phyloP scores from a whole-genome alignment of 2,888 invertebrate species.

The Pycnomerus fuliginosus region DNA sequence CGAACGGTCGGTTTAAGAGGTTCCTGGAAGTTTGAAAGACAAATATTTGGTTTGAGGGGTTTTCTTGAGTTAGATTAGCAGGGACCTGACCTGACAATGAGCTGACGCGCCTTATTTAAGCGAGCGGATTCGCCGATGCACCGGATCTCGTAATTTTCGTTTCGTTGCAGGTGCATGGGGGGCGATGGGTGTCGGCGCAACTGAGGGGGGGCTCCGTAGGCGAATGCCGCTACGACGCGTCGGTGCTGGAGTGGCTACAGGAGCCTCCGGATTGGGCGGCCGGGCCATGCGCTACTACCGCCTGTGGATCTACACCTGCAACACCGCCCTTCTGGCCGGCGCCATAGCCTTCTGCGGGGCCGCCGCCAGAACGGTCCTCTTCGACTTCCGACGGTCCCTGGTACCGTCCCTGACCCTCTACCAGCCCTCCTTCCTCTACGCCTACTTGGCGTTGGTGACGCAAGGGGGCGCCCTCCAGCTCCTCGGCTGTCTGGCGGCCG shows the following conservation, averaged over 20 bases:
- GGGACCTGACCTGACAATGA: too few relatives aligned
- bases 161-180: slow-evolving; percentile 60
- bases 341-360: slow-evolving; percentile 78
- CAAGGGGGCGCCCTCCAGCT: slow-evolving; percentile 68
- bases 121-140: too few relatives aligned
- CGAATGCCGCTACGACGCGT: slow-evolving; percentile 56
- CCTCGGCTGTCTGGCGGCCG: slow-evolving; percentile 79
- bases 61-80: too few relatives aligned
- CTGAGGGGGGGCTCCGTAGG: slow-evolving; percentile 53
- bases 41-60: too few relatives aligned
- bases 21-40: too few relatives aligned
- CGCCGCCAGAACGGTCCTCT: slow-evolving; percentile 67
- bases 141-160: too few relatives aligned
- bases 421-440: slow-evolving; percentile 78
- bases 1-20: too few relatives aligned
- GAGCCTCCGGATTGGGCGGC: slow-evolving; percentile 45
- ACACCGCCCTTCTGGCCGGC: slow-evolving; percentile 81
- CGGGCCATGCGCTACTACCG: slow-evolving; percentile 77
- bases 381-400: slow-evolving; percentile 70
- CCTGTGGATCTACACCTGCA: slow-evolving; percentile 91
- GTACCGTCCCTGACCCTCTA: slow-evolving; percentile 74
- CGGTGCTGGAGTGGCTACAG: slow-evolving; percentile 58
- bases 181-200: slow-evolving; percentile 55
- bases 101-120: too few relatives aligned
- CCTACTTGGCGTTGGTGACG: slow-evolving; percentile 76